Evolutionary conservation across 1,140 invertebrate species (phyloP), one percentile per base, ranked within the genome.

Genomic region (Daktulosphaira vitifoliae): DNA sequence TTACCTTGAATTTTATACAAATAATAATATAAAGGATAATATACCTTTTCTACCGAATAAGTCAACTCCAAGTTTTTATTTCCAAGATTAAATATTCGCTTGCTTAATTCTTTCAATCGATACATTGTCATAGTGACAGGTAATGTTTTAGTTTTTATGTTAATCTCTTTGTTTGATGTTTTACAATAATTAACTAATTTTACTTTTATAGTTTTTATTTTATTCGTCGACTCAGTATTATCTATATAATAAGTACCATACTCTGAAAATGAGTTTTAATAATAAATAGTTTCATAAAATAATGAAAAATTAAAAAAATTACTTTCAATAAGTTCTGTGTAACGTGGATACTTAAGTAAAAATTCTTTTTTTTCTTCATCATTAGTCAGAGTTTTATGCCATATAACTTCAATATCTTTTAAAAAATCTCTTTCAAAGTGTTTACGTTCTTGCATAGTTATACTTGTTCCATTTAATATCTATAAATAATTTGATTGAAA

Each of bases 151-250:
- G 29, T 33, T 22, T 46, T 16, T 33, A 48, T 15, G 44, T 62
- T 37, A 8, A 29, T 44, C 46, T 62, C 42, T 62, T 25, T 33
- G 18, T 3, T 62, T 4, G 56, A 33, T n/a, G 44, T 39, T 33
- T 62, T 62, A 8, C 56, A 62, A 33, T 26, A 62, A 42, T 46
- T 62, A n/a, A 62, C 56, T 20, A 62, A 46, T 48, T 42, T 62
- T 1, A 62, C 15, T 26, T 46, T 48, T 62, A 62, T 62, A 25
- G 56, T 62, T 13, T 44, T 62, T 44, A 62, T 62, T 62, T 62
- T 62, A 6, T 46, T 48, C 29, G 56, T 46, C 1, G 56, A 46
- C 1, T 62, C 46, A 8, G 46, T 2, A 6, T 62, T 25, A 46
- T 62, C 42, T 3, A 39, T 46, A 2, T 62, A 62, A 33, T 62